Evolutionary conservation across 2,888 invertebrate genomes (phyloP), one percentile per base, ranked within the genome.

Genomic region (Fragum sueziense): DNA sequence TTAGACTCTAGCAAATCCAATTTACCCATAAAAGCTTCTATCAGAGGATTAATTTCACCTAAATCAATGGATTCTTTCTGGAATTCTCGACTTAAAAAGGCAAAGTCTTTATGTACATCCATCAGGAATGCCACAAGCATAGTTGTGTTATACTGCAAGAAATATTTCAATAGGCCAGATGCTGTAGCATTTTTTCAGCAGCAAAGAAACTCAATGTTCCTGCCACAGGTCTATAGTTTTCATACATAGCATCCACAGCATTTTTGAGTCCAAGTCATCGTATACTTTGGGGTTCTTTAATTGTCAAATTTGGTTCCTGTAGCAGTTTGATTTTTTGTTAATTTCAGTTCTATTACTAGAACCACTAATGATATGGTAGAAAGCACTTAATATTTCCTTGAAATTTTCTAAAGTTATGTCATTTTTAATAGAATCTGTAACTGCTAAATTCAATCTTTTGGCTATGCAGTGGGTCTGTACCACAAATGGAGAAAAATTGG

Each of bases 221-320:
- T 14, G 80, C 34, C 2, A 85, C 70, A 14, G 71, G 72, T 0
- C 37, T n/a, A 51, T 79, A 83, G 17, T 68, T 51, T n/a, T 69
- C 59, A 77, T 27, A 81, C 25, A 80, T 79, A 33, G 80, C 78
- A 14, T 69, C 59, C 17, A 80, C 81, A 61, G 83, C 80, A 80
- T 73, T 67, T 41, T 47, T 59, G n/a, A 84, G 65, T 14, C 82
- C 79, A 0, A 85, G 25, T 79, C 85, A 82, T 14, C 77, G 52
- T 25, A 85, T 78, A 2, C 62, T 62, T 41, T 81, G 70, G 2
- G 80, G 80, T 67, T 82, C 75, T 61, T 83, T 85, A 0, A 85
- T 27, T 17, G 79, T 62, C n/a, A 83, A 61, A n/a, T 74, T 54
- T 29, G 82, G 83, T 41, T 85, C 83, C 37, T 81, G 29, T 14